Base-by-base conservation (phyloP, 1,140 invertebrate species). In the Nasonia vitripennis region DNA sequence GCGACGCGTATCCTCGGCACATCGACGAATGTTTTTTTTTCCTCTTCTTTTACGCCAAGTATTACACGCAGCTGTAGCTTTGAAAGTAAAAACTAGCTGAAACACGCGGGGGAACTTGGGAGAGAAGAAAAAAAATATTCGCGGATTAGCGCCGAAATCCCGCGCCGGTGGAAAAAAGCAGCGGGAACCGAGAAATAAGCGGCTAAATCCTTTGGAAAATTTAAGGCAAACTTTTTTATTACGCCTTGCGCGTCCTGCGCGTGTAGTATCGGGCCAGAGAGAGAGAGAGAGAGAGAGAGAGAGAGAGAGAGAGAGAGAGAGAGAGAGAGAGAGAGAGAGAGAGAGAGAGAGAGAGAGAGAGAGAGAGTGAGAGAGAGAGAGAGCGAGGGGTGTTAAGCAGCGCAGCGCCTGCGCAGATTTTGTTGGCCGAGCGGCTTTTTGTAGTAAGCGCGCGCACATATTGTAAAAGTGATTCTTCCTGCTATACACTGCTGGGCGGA, bases 221-320 rank as follows among this genome's bases (percentile, higher is more conserved):
- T 78, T 84, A 83, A 83, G 82, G 62, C 17, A n/a, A 83, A 83
- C 37, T 83, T 83, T 83, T 78, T 78, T 62, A 83, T 74, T 83
- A 37, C n/a, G 34, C 7, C 51, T 10, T 11, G n/a, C 31, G 34
- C 37, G 20, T 81, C 51, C 9, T 10, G 41, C 9, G 23, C 62
- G 51, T 1, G 1, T 14, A 17, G 55, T 83, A 70, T 78, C 5
- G 34, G 34, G 34, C 27, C 27, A 27, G 27, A 27, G 27, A 27
- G 1, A 27, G 27, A 27, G 27, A 27, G 27, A 27, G 27, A 27
- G 27, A 27, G 27, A 27, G 27, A 27, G 27, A 27, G 27, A 27
- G 27, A 27, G 27, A 27, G 0, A 27, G 27, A 27, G 27, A 27
- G 27, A 27, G 27, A 37, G 34, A 37, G 34, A 37, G 34, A 27